A percentile compares a stretch with the other conserved stretches of the same genome.
phyloP scores from a whole-genome alignment of 1,140 invertebrate genomes.

The Maconellicoccus hirsutus region DNA sequence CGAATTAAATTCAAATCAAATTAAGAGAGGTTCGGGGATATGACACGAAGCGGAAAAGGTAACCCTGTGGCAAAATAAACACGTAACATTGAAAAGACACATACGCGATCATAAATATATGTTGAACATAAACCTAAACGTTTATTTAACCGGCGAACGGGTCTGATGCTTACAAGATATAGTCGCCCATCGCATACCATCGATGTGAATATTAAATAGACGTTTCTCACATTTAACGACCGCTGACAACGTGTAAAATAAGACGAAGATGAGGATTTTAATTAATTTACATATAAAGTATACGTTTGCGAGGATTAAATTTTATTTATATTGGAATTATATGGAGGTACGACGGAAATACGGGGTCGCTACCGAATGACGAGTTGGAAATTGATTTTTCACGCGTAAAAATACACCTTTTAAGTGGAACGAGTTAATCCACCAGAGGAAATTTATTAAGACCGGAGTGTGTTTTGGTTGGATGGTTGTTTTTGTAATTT shows the following conservation, averaged over 20 bases:
- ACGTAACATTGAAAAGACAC: not conserved
- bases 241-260: not conserved
- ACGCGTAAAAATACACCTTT: not conserved
- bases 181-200: not conserved
- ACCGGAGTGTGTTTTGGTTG: too few species aligned
- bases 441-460: not conserved
- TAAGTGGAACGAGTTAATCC: not conserved
- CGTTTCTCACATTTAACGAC: constrained; percentile 1
- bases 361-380: not conserved
- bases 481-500: too few species aligned
- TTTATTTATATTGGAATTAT: too few species aligned
- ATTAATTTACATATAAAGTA: constrained; percentile 6
- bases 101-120: not conserved
- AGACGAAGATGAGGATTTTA: not conserved
- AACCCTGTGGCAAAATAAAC: not conserved
- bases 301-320: too few species aligned
- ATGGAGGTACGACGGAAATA: not conserved
- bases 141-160: not conserved
- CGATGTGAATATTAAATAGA: not conserved
- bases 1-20: too few species aligned
- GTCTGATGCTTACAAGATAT: too few species aligned
- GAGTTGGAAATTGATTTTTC: not conserved
- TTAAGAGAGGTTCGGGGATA: too few species aligned
- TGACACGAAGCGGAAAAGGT: too few species aligned
- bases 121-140: not conserved